These are phyloP conservation scores for Syrista parreyssii DNA, from an alignment of 2,888 invertebrate genomes.

Conservation along the genomic window DNA sequence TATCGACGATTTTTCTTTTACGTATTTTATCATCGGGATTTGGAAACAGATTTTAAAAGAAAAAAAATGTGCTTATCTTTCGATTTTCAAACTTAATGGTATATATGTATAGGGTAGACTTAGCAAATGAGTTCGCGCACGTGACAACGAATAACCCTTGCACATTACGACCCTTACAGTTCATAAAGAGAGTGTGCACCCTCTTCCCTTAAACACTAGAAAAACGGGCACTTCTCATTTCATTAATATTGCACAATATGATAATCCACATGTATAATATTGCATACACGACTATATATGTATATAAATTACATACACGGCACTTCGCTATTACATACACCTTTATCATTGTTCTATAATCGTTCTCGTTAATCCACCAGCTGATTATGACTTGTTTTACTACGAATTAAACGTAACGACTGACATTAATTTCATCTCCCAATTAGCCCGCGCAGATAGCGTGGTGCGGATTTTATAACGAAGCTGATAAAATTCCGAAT, in stretches of 20 bases:
- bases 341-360: constrained; percentile 9
- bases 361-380: not conserved
- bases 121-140: constrained; percentile 12
- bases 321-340: constrained; percentile 7
- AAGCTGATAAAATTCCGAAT: not conserved
- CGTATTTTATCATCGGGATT: not conserved
- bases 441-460: not conserved
- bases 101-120: not conserved
- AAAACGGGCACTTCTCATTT: not conserved
- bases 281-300: not conserved
- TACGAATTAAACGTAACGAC: not conserved
- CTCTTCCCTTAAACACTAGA: not conserved
- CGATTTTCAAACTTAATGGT: not conserved
- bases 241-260: not conserved
- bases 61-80: not conserved
- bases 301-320: constrained; percentile 1
- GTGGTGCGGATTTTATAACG: not conserved
- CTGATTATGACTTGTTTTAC: not conserved
- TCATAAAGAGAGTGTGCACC: not conserved
- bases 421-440: not conserved
- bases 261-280: not conserved
- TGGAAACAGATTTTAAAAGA: not conserved
- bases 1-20: too few species aligned
- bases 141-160: constrained; percentile 8
- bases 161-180: constrained; percentile 11